These are phyloP conservation scores for Pollenia amentaria DNA, from an alignment of 2,888 invertebrate genomes.

Conservation along the genomic window DNA sequence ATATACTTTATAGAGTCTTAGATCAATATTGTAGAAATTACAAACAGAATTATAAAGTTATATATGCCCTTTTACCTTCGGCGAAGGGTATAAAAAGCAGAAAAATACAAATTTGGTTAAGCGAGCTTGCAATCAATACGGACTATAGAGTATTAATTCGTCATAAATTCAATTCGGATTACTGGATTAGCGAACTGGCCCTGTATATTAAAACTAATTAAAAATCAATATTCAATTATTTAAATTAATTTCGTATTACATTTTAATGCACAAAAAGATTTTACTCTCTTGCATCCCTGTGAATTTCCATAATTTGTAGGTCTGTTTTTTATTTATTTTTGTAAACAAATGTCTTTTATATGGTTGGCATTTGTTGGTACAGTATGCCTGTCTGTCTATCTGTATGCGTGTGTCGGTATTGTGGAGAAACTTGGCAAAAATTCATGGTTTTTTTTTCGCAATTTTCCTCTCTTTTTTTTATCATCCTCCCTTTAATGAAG, in stretches of 20 bases:
- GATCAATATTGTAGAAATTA: too few relatives aligned
- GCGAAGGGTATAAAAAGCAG: too few relatives aligned
- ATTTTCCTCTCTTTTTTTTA: neutral
- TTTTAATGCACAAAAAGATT: neutral
- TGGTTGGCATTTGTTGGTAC: conserved; percentile 35
- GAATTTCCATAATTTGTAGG: neutral
- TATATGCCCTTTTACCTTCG: too few relatives aligned
- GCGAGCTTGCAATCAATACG: too few relatives aligned
- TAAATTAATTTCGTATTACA: neutral
- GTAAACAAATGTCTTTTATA: conserved; percentile 37
- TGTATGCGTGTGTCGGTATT: conserved; percentile 7
- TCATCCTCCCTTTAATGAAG: conserved; percentile 35
- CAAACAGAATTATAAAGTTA: too few relatives aligned
- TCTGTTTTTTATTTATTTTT: conserved; percentile 3
- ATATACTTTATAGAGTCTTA: too few relatives aligned
- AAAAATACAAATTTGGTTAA: too few relatives aligned
- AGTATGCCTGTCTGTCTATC: neutral
- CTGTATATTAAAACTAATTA: too few relatives aligned
- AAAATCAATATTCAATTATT: too few relatives aligned
- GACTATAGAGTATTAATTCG: too few relatives aligned
- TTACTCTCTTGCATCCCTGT: neutral
- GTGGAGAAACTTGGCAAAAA: conserved; percentile 61
- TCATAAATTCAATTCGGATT: too few relatives aligned
- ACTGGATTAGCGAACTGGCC: too few relatives aligned
- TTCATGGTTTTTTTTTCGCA: conserved; percentile 12